Evolutionary conservation across 2,113 vertebrate species (phyloP).

Genomic region (Marmota monax): DNA sequence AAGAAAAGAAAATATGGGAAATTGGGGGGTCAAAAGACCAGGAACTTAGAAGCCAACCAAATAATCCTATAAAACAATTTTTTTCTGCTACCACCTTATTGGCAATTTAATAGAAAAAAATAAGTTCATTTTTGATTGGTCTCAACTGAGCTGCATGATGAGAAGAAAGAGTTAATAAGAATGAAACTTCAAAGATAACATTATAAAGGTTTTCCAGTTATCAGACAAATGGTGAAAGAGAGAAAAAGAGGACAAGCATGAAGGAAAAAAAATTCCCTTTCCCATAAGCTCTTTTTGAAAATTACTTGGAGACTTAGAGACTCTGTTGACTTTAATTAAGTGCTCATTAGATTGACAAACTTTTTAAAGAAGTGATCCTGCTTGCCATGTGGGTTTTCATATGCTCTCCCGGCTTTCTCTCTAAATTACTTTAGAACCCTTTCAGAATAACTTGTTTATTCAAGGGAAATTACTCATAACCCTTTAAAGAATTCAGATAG

Average conservation of each 20-base stretch:
- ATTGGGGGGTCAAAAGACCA: not conserved
- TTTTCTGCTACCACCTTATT: not conserved
- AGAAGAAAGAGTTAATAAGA: constrained; percentile 79
- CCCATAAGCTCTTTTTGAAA: constrained; percentile 87
- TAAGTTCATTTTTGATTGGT: constrained; percentile 24
- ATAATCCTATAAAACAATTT: not conserved
- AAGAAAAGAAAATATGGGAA: not conserved
- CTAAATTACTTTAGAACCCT: constrained; percentile 82
- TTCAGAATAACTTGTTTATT: constrained; percentile 66
- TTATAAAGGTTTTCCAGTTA: constrained; percentile 85
- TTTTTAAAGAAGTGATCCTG: constrained; percentile 83
- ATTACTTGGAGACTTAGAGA: constrained; percentile 89
- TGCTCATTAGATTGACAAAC: constrained; percentile 87
- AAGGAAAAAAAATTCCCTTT: constrained; percentile 68
- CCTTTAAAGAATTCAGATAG: constrained; percentile 68
- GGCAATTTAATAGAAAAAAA: not conserved
- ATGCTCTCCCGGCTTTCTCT: constrained; percentile 83
- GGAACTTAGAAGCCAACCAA: not conserved
- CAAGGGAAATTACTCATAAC: constrained; percentile 67
- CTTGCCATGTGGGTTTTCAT: constrained; percentile 85
- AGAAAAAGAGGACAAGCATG: constrained; percentile 84
- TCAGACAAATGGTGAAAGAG: constrained; percentile 83
- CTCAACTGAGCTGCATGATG: constrained; percentile 73
- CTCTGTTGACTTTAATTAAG: constrained; percentile 90
- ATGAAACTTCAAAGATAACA: constrained; percentile 79